phyloP scores from a whole-genome alignment of 2,888 invertebrate species.

The Schizotus pectinicornis region DNA sequence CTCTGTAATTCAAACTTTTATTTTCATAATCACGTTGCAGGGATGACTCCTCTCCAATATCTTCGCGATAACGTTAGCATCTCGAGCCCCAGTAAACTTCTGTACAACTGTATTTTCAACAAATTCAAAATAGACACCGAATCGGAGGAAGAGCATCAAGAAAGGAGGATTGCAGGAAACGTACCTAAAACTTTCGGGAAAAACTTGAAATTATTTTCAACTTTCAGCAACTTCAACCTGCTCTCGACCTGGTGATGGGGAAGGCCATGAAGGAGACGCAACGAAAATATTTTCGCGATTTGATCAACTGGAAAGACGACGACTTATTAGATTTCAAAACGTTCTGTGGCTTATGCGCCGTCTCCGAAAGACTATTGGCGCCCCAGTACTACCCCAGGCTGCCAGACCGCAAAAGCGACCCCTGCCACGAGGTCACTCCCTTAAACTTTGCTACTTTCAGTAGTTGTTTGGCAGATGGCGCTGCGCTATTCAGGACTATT shows the following conservation, averaged over 20 bases:
- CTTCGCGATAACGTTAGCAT: constrained; percentile 70
- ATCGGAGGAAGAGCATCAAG: constrained; percentile 47
- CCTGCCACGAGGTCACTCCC: constrained; percentile 75
- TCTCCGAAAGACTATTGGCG: constrained; percentile 75
- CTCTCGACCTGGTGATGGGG: constrained; percentile 70
- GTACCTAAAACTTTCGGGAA: constrained; percentile 46
- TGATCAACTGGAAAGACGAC: constrained; percentile 64
- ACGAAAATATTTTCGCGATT: constrained; percentile 56
- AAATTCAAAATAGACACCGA: constrained; percentile 51
- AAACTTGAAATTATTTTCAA: constrained; percentile 7
- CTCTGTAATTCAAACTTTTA: background rate
- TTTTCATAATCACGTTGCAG: constrained; percentile 55
- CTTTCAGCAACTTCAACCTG: constrained; percentile 63
- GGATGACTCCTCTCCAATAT: constrained; percentile 73
- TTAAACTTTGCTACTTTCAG: background rate
- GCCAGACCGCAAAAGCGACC: constrained; percentile 67
- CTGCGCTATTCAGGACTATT: too few species aligned
- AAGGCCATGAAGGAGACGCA: constrained; percentile 63
- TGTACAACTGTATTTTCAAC: constrained; percentile 66
- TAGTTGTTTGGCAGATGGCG: too few species aligned
- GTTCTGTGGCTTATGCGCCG: constrained; percentile 81
- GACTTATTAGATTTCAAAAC: constrained; percentile 70
- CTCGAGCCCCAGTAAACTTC: constrained; percentile 64
- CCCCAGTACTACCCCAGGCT: constrained; percentile 58
- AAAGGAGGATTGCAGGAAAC: constrained; percentile 58